These are phyloP conservation scores for Halcyon smyrnensis DNA, from an alignment of 2,797 vertebrate genomes.

Conservation along the genomic window DNA sequence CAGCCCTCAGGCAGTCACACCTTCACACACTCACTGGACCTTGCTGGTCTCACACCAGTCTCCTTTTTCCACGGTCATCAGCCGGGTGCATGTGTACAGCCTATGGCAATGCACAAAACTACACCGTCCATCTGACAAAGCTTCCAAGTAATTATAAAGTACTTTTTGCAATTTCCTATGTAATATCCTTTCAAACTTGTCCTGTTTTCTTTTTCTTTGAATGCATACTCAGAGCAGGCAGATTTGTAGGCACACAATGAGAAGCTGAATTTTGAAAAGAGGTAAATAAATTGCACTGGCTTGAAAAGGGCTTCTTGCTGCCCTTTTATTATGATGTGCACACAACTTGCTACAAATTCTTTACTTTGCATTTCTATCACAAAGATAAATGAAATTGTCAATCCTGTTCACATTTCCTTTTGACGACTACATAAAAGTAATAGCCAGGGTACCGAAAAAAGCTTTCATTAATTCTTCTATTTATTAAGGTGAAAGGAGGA, in stretches of 20 bases:
- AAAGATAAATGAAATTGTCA: constrained; percentile 67
- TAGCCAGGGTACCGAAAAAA: constrained; percentile 25
- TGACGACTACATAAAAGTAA: constrained; percentile 53
- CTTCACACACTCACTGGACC: not conserved
- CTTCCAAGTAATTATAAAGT: constrained; percentile 54
- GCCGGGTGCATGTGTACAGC: not conserved
- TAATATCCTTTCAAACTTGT: constrained; percentile 60
- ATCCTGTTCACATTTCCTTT: constrained; percentile 59
- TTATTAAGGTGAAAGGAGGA: constrained; percentile 53
- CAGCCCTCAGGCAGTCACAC: not conserved
- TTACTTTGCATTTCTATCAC: constrained; percentile 66
- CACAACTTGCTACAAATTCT: constrained; percentile 56
- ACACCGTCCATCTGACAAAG: constrained; percentile 24
- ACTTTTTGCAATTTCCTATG: constrained; percentile 48
- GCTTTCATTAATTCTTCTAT: constrained; percentile 57
- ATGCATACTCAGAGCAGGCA: constrained; percentile 44
- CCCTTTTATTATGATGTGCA: constrained; percentile 55
- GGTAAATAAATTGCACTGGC: constrained; percentile 64
- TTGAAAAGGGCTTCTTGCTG: constrained; percentile 50
- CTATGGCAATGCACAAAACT: constrained; percentile 34
- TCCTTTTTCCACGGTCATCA: not conserved
- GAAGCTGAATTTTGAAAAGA: constrained; percentile 70
- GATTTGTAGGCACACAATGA: constrained; percentile 65
- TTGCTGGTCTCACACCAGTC: accelerated
- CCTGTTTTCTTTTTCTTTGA: constrained; percentile 42